Conservation (phyloP, 2,797 vertebrate species). For the Micrastur ruficollis region DNA sequence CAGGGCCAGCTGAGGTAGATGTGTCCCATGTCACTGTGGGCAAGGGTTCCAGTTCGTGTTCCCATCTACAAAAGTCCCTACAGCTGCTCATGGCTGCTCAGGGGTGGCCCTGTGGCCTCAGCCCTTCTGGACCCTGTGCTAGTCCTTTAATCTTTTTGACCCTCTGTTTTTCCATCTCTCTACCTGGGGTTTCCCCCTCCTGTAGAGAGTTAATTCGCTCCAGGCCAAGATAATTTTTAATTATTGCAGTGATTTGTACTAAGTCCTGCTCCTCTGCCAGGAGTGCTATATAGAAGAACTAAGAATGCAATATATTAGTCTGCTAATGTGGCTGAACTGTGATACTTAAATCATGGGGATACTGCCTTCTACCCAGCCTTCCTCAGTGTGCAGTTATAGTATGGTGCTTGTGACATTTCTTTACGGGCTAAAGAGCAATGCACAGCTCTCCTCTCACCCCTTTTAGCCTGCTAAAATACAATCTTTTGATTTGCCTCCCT, state of each 20-base stretch:
- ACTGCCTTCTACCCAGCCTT: background rate
- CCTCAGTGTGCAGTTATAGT: background rate
- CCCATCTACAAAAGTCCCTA: background rate
- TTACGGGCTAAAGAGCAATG: slow-evolving; percentile 10
- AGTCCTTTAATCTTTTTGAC: background rate
- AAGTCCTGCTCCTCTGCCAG: background rate
- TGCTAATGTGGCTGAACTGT: background rate
- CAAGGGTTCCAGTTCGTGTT: background rate
- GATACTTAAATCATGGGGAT: slow-evolving; percentile 38
- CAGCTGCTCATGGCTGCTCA: background rate
- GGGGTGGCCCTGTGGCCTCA: background rate
- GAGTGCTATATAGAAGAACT: background rate
- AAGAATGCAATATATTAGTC: slow-evolving; percentile 16
- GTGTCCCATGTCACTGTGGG: background rate
- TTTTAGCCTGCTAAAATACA: slow-evolving; percentile 40
- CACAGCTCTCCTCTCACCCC: background rate
- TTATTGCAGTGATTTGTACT: slow-evolving; percentile 42
- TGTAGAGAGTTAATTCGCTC: background rate
- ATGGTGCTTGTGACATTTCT: slow-evolving; percentile 7
- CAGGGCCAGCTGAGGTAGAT: background rate
- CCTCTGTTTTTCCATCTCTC: background rate
- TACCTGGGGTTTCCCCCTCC: background rate
- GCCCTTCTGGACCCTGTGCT: background rate
- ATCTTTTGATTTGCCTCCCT: slow-evolving; percentile 15
- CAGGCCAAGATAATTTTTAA: slow-evolving; percentile 18